These are phyloP conservation scores for Salminus brasiliensis DNA, from an alignment of 2,113 vertebrate species.

Conservation along the genomic window DNA sequence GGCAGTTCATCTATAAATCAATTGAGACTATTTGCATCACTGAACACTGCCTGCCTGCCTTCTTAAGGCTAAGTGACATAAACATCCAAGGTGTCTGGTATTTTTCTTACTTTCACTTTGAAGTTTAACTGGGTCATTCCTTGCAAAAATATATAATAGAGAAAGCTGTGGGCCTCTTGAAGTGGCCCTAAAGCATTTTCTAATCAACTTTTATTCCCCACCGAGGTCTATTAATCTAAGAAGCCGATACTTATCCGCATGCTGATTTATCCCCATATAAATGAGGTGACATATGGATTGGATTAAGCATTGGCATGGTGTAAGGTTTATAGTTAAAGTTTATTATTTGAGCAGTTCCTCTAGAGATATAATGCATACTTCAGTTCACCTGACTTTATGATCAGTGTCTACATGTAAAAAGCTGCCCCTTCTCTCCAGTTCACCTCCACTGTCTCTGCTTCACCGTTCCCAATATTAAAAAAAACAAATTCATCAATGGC, in stretches of 20 bases:
- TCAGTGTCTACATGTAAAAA: background rate
- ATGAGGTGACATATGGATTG: conserved; percentile 71
- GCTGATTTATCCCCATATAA: conserved; percentile 75
- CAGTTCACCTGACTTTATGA: conserved; percentile 38
- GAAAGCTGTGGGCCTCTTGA: conserved; percentile 53
- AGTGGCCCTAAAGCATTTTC: conserved; percentile 65
- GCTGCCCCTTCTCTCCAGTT: background rate
- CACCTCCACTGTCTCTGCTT: background rate
- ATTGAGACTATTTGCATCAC: background rate
- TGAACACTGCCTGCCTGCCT: background rate
- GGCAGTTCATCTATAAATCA: background rate
- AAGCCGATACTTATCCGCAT: conserved; percentile 65
- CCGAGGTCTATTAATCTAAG: conserved; percentile 71
- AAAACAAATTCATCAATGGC: background rate
- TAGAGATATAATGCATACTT: conserved; percentile 30
- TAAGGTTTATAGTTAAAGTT: conserved; percentile 69
- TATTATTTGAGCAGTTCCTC: conserved; percentile 57
- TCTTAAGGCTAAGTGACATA: background rate
- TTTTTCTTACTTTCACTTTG: conserved; percentile 48
- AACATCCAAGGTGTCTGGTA: background rate
- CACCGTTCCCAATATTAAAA: background rate
- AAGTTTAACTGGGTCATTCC: conserved; percentile 58
- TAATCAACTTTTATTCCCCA: conserved; percentile 64
- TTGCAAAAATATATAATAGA: conserved; percentile 57
- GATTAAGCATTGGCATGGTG: conserved; percentile 65